Percentiles rank a stretch among this genome's conserved stretches.
These are phyloP conservation scores for Alligator sinensis DNA, from an alignment of 2,113 vertebrate genomes.

Conservation along the genomic window DNA sequence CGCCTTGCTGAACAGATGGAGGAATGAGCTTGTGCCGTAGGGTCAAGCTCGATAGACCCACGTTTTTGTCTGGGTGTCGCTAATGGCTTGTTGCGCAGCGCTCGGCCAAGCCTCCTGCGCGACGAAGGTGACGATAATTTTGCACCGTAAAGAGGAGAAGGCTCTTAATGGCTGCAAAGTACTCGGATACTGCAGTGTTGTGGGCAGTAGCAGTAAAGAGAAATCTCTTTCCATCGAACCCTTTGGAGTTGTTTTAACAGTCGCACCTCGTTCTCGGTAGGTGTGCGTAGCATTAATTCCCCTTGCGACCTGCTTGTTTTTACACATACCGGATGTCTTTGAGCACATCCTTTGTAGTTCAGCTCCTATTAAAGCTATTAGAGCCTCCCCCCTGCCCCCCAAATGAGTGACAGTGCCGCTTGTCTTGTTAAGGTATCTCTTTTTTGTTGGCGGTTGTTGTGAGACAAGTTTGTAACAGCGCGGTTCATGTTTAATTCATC, in stretches of 20 bases:
- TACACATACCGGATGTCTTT: neutral
- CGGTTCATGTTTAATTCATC: neutral
- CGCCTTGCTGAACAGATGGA: neutral
- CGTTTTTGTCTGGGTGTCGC: neutral
- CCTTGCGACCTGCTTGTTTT: neutral
- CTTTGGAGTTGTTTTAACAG: too few species aligned
- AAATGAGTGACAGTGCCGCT: neutral
- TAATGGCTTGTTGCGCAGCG: neutral
- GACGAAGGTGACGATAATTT: neutral
- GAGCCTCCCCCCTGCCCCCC: neutral
- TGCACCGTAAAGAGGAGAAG: neutral
- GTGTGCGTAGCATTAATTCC: too few species aligned
- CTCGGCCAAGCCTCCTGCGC: neutral
- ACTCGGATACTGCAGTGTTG: neutral
- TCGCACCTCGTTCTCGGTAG: neutral
- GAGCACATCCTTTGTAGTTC: neutral
- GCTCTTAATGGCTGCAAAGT: neutral
- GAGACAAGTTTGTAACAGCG: accelerated
- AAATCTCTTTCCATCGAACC: neutral
- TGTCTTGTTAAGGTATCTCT: neutral
- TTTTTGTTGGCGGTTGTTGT: neutral
- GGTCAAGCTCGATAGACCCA: neutral
- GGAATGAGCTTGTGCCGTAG: neutral
- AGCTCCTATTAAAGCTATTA: neutral
- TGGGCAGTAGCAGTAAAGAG: neutral